Conservation (phyloP, 2,113 vertebrate species). For the Connochaetes taurinus region DNA sequence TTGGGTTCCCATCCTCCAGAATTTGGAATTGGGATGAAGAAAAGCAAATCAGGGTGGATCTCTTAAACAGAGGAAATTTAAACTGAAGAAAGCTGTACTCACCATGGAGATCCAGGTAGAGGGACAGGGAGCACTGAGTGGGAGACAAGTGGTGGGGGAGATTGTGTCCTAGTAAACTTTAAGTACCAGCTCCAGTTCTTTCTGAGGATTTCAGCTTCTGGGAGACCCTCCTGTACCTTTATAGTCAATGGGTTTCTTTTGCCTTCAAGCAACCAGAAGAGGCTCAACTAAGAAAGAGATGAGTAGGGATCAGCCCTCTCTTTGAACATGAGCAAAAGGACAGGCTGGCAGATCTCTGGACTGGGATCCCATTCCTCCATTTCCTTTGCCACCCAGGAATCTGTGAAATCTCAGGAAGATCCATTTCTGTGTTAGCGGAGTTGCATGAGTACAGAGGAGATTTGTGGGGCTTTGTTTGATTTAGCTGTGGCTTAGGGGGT, state of each 20-base stretch:
- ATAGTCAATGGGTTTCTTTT: neutral
- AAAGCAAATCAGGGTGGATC: neutral
- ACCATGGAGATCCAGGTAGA: neutral
- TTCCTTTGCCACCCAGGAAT: neutral
- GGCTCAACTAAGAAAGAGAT: neutral
- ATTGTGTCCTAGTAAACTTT: neutral
- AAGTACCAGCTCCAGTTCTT: neutral
- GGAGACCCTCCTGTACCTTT: neutral
- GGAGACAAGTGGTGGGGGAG: neutral
- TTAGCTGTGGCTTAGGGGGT: neutral
- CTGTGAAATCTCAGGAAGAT: neutral
- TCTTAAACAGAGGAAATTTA: neutral
- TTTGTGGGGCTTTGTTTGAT: conserved; percentile 40
- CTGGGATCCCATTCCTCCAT: neutral
- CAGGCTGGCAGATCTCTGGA: neutral
- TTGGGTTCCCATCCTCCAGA: neutral
- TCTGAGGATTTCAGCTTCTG: neutral
- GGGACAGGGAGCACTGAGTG: neutral
- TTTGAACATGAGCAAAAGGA: neutral
- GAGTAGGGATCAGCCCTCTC: neutral
- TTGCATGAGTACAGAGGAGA: neutral
- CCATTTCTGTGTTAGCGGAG: neutral
- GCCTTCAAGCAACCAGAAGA: neutral
- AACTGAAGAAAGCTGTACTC: neutral
- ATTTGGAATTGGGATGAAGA: neutral